Conservation (phyloP, 2,113 vertebrate genomes). For the Xyliphius kryptos region DNA sequence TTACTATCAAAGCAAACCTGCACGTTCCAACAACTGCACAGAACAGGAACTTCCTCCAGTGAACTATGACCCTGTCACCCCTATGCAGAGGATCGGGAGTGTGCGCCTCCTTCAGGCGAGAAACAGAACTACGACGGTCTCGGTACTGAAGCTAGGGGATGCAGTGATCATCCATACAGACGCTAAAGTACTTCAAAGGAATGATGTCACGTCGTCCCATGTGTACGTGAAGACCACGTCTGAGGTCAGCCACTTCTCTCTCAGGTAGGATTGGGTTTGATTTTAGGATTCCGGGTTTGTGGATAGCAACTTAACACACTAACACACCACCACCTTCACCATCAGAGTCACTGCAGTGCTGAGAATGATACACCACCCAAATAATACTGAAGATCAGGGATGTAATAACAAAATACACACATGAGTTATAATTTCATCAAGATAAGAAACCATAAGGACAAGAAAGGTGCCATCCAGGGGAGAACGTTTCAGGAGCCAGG, state of each 20-base stretch:
- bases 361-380: no score
- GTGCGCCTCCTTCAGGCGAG: constrained; percentile 77
- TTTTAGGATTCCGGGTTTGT: no score
- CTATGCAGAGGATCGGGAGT: constrained; percentile 84
- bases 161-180: constrained; percentile 72
- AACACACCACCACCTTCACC: no score
- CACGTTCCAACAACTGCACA: constrained; percentile 60
- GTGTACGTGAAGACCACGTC: constrained; percentile 72
- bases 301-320: no score
- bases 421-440: no score
- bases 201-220: constrained; percentile 77
- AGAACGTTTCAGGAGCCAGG: no score
- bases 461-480: no score
- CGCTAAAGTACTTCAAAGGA: constrained; percentile 71
- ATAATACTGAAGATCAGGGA: no score
- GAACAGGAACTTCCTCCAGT: constrained; percentile 52
- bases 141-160: constrained; percentile 74
- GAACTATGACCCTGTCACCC: constrained; percentile 67
- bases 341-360: no score
- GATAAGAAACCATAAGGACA: no score
- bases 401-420: no score
- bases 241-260: constrained; percentile 77
- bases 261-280: constrained; percentile 69
- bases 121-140: constrained; percentile 61
- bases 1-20: constrained; percentile 75